Evolutionary conservation across 2,888 invertebrate species (phyloP).

Genomic region (Brachynemurus nebulosus): DNA sequence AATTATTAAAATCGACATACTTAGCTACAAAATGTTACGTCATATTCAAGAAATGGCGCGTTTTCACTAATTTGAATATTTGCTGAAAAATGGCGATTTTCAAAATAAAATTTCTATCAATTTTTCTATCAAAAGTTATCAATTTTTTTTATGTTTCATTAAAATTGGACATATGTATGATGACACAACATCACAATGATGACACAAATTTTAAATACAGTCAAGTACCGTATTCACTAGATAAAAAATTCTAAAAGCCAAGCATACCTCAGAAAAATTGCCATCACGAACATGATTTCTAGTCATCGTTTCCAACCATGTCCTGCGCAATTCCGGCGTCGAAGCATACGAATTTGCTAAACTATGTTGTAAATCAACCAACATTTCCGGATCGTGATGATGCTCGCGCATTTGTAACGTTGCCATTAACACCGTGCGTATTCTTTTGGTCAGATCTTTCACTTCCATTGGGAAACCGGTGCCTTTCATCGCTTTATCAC

Average conservation of each 20-base stretch:
- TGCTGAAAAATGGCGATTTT: too few species aligned
- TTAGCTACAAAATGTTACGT: too few species aligned
- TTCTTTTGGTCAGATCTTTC: conserved; percentile 83
- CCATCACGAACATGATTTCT: conserved; percentile 67
- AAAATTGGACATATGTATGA: conserved; percentile 3
- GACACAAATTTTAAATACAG: too few species aligned
- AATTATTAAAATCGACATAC: too few species aligned
- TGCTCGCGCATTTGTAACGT: conserved; percentile 85
- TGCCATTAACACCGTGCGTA: conserved; percentile 88
- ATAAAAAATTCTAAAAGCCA: conserved; percentile 44
- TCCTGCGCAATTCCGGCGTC: conserved; percentile 85
- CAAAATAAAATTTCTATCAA: too few species aligned
- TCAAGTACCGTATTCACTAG: too few species aligned
- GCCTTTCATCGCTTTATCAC: conserved; percentile 89
- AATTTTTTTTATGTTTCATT: too few species aligned
- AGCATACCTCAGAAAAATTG: conserved; percentile 86
- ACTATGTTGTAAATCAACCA: conserved; percentile 82
- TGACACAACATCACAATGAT: too few species aligned
- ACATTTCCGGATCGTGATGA: conserved; percentile 81
- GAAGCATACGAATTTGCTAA: conserved; percentile 88
- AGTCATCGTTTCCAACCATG: conserved; percentile 93
- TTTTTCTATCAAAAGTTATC: conserved; percentile 8
- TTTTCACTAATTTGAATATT: too few species aligned
- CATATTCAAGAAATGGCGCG: too few species aligned
- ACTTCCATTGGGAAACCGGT: conserved; percentile 82